phyloP scores from a whole-genome alignment of 2,797 vertebrate species.

The Rhinella marina region DNA sequence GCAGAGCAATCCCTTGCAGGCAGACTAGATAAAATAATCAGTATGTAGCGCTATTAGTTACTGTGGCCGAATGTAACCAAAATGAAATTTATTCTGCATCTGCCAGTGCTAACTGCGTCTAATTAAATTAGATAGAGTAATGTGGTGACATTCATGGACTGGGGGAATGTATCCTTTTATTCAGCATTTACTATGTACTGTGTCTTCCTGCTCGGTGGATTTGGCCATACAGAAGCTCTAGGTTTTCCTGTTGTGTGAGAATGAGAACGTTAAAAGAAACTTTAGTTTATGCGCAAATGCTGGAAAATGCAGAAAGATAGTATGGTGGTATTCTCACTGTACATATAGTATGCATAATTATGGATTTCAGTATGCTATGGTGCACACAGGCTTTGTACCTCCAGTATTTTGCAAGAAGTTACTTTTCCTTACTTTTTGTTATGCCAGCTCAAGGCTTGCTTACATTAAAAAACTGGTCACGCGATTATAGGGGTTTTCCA shows the following conservation, averaged over 20 bases:
- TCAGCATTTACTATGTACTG: neutral
- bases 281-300: too few species aligned
- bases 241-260: neutral
- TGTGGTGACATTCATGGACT: slow-evolving; percentile 40
- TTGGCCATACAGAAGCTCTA: neutral
- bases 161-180: slow-evolving; percentile 2
- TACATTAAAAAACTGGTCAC: too few species aligned
- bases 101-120: slow-evolving; percentile 13
- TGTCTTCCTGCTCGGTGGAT: neutral
- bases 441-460: too few species aligned
- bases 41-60: neutral
- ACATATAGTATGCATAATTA: too few species aligned
- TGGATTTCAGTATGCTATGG: too few species aligned
- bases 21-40: slow-evolving; percentile 47
- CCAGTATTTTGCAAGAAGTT: too few species aligned
- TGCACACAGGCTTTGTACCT: too few species aligned
- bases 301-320: too few species aligned
- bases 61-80: slow-evolving; percentile 16
- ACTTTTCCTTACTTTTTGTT: too few species aligned
- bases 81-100: slow-evolving; percentile 44
- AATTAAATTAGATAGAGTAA: slow-evolving; percentile 37
- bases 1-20: slow-evolving; percentile 38
- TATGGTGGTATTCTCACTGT: too few species aligned
- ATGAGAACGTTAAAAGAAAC: too few species aligned
- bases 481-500: too few species aligned